These are phyloP conservation scores for Xestia xanthographa DNA, from an alignment of 2,888 invertebrate genomes.

Conservation along the genomic window DNA sequence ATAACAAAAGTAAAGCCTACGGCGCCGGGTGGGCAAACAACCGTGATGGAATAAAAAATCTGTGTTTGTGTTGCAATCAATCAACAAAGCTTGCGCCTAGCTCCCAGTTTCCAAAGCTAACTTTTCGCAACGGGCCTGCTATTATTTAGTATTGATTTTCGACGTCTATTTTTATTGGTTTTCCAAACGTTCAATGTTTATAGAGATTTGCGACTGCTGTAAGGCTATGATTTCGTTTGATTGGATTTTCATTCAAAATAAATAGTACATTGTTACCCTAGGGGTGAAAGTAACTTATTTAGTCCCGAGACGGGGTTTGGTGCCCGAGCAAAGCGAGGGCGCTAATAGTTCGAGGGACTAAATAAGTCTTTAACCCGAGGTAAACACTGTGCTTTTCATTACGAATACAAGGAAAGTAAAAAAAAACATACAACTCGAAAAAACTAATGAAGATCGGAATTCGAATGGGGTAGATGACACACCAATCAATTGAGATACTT, in stretches of 20 bases:
- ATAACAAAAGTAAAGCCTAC: conserved; percentile 75
- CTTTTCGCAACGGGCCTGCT: conserved; percentile 81
- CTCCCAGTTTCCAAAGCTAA: conserved; percentile 82
- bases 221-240: conserved; percentile 76
- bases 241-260: conserved; percentile 76
- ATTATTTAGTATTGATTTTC: conserved; percentile 88
- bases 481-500: too few relatives aligned
- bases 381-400: too few relatives aligned
- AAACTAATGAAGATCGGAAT: too few relatives aligned
- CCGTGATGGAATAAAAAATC: conserved; percentile 83
- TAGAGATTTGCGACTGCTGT: conserved; percentile 80
- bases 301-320: too few relatives aligned
- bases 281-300: too few relatives aligned
- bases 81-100: conserved; percentile 84
- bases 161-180: conserved; percentile 82
- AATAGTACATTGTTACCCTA: too few relatives aligned
- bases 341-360: too few relatives aligned
- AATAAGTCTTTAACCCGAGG: too few relatives aligned
- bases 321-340: too few relatives aligned
- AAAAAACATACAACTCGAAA: too few relatives aligned
- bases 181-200: conserved; percentile 79
- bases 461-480: too few relatives aligned
- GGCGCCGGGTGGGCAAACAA: conserved; percentile 77
- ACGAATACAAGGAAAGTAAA: too few relatives aligned
- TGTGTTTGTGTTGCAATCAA: conserved; percentile 88